Evolutionary conservation across 2,113 vertebrate genomes (phyloP).

Genomic region (Paracanthobrama guichenoti): DNA sequence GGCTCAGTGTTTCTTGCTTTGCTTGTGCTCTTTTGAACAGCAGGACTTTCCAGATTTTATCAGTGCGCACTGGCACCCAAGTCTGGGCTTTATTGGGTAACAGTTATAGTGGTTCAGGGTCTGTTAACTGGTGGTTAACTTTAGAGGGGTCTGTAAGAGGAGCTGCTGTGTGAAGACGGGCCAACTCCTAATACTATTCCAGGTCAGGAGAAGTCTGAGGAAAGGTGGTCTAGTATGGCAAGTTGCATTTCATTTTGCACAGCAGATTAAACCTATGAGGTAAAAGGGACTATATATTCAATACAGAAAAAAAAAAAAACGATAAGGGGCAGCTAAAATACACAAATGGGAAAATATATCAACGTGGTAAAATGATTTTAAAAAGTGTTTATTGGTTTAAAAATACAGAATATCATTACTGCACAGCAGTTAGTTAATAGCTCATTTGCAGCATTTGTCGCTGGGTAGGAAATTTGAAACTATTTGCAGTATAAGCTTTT

Average conservation of each 20-base stretch:
- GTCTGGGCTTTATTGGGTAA: slow-evolving; percentile 32
- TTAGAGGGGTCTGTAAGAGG: slow-evolving; percentile 27
- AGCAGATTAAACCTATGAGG: not conserved
- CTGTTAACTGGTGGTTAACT: slow-evolving; percentile 39
- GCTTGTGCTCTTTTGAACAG: slow-evolving; percentile 12
- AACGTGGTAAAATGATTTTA: too few relatives aligned
- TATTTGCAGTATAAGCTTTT: not conserved
- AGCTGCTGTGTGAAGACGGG: not conserved
- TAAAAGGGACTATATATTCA: not conserved
- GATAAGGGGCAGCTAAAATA: not conserved
- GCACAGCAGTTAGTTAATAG: too few relatives aligned
- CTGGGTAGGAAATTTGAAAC: not conserved
- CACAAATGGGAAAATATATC: not conserved
- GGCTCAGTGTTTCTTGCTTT: not conserved
- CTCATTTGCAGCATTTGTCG: too few relatives aligned
- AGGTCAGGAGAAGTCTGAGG: slow-evolving; percentile 24
- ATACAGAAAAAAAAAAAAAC: not conserved
- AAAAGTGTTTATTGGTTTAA: too few relatives aligned
- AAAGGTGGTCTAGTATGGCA: not conserved
- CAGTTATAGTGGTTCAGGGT: slow-evolving; percentile 31
- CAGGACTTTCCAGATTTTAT: slow-evolving; percentile 33
- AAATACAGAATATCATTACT: too few relatives aligned
- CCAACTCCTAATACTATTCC: slow-evolving; percentile 32
- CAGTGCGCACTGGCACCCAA: slow-evolving; percentile 19
- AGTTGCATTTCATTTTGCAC: not conserved